These are phyloP conservation scores for Anhinga anhinga DNA, from an alignment of 2,113 vertebrate genomes.

Conservation along the genomic window DNA sequence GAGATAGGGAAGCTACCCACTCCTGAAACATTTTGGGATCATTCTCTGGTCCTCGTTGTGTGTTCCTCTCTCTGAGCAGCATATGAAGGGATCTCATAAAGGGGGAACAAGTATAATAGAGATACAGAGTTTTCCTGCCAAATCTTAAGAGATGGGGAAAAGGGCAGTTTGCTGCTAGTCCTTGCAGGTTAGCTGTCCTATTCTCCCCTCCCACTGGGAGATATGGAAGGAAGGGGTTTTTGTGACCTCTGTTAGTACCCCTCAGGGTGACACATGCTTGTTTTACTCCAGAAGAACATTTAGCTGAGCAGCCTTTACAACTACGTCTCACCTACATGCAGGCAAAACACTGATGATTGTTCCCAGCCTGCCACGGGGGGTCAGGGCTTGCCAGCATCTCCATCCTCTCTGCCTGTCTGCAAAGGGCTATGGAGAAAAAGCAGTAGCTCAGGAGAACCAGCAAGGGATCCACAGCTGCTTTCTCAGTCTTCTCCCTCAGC, in stretches of 20 bases:
- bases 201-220: neutral
- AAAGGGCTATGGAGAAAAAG: neutral
- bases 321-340: neutral
- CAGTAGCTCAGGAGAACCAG: neutral
- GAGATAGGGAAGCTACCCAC: neutral
- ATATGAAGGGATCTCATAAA: neutral
- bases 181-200: neutral
- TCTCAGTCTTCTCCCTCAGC: neutral
- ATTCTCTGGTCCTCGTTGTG: accelerated
- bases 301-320: neutral
- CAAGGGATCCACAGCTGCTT: neutral
- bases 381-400: neutral
- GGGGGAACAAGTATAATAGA: neutral
- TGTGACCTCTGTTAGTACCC: neutral
- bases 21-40: neutral
- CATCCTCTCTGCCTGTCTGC: neutral
- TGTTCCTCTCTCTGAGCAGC: neutral
- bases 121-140: neutral
- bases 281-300: neutral
- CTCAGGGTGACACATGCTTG: neutral
- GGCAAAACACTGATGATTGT: neutral
- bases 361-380: neutral
- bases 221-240: neutral
- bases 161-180: neutral
- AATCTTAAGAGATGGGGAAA: neutral